Conservation (phyloP, 2,113 vertebrate species). For the Gopherus flavomarginatus region DNA sequence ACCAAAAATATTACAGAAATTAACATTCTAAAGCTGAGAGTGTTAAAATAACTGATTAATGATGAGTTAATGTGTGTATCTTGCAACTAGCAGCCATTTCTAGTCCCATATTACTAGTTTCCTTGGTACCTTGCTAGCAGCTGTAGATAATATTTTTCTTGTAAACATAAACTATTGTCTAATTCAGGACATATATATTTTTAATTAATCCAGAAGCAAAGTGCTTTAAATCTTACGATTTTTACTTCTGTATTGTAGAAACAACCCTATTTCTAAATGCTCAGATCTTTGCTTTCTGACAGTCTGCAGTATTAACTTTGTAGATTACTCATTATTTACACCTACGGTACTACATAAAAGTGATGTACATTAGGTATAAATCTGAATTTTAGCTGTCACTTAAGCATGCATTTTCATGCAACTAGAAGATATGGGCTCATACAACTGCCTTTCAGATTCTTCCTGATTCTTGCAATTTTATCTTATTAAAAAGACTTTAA, state of each 20-base stretch:
- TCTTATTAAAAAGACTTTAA: constrained; percentile 77
- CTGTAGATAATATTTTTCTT: constrained; percentile 76
- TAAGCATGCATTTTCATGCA: constrained; percentile 93
- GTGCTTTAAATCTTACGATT: constrained; percentile 75
- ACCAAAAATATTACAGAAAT: constrained; percentile 65
- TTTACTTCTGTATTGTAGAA: constrained; percentile 71
- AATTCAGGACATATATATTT: constrained; percentile 76
- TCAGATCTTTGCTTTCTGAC: constrained; percentile 59
- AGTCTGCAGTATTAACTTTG: constrained; percentile 69
- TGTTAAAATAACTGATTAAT: constrained; percentile 68
- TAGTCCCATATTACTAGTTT: constrained; percentile 68
- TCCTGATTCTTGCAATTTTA: constrained; percentile 75
- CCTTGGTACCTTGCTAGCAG: constrained; percentile 78
- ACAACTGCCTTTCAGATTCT: constrained; percentile 74
- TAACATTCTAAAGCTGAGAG: constrained; percentile 74
- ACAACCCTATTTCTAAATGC: constrained; percentile 63
- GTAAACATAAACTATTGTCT: constrained; percentile 81
- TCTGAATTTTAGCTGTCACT: constrained; percentile 80
- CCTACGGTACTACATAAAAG: constrained; percentile 73
- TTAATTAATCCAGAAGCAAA: constrained; percentile 77
- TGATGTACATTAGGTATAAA: constrained; percentile 73
- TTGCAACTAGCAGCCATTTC: constrained; percentile 77
- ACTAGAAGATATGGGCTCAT: constrained; percentile 78
- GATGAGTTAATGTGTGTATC: constrained; percentile 68
- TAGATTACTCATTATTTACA: constrained; percentile 74